These are phyloP conservation scores for Caenorhabditis sp. DNA, from an alignment of 2,888 invertebrate genomes.

Conservation along the genomic window DNA sequence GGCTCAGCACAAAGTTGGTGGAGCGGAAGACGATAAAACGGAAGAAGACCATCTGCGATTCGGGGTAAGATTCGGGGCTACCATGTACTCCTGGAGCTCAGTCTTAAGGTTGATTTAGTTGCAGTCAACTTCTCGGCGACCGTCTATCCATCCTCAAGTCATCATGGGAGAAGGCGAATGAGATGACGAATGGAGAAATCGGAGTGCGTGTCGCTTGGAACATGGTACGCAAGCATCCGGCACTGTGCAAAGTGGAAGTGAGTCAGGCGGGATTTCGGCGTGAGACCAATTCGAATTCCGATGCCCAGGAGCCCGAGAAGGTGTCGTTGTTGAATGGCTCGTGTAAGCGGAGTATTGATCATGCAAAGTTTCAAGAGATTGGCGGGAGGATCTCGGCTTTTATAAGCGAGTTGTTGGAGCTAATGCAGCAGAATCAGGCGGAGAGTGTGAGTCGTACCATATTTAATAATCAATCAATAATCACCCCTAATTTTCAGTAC, in stretches of 20 bases:
- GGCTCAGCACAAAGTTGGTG: slow-evolving; percentile 73
- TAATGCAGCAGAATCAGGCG: slow-evolving; percentile 70
- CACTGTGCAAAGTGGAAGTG: slow-evolving; percentile 67
- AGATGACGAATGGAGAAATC: slow-evolving; percentile 76
- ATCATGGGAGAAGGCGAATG: slow-evolving; percentile 75
- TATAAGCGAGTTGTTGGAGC: slow-evolving; percentile 73
- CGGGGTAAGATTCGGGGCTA: slow-evolving; percentile 44
- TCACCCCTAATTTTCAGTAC: slow-evolving; percentile 55
- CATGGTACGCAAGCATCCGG: slow-evolving; percentile 77
- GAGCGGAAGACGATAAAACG: slow-evolving; percentile 77
- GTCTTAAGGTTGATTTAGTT: too few species aligned
- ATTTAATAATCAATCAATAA: background rate
- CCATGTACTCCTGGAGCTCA: too few species aligned
- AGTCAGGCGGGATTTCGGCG: background rate
- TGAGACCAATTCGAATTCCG: background rate
- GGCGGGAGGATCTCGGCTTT: slow-evolving; percentile 76
- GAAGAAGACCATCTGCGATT: slow-evolving; percentile 78
- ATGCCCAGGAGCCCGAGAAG: slow-evolving; percentile 65
- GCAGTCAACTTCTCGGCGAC: slow-evolving; percentile 71
- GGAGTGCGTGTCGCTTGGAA: slow-evolving; percentile 77
- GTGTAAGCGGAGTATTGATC: slow-evolving; percentile 70
- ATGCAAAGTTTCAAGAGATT: slow-evolving; percentile 74
- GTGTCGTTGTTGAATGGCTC: slow-evolving; percentile 64
- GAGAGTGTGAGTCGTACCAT: slow-evolving; percentile 67
- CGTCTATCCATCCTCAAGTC: slow-evolving; percentile 66